A percentile compares a stretch with the other conserved stretches of the same genome.
phyloP scores from a whole-genome alignment of 2,113 vertebrate genomes.

The Pavo muticus region DNA sequence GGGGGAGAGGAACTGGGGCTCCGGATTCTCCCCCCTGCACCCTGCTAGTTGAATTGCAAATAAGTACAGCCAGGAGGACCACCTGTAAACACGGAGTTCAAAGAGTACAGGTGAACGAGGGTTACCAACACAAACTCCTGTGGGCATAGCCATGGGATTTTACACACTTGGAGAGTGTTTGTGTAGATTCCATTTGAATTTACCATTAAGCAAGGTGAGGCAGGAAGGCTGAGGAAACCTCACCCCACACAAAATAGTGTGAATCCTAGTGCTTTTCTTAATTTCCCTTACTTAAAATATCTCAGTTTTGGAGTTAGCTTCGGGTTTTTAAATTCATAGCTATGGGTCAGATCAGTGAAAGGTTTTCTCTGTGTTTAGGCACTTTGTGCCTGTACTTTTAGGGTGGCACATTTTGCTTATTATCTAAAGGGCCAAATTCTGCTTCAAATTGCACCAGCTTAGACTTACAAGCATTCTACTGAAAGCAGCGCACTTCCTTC shows the following conservation, averaged over 20 bases:
- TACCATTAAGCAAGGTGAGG: not conserved
- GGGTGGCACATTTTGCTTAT: not conserved
- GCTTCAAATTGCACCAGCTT: not conserved
- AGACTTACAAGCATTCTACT: not conserved
- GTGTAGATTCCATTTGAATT: not conserved
- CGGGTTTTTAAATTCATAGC: not conserved
- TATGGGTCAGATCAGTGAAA: not conserved
- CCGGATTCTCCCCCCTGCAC: not conserved
- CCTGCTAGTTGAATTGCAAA: accelerated
- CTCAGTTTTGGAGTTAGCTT: not conserved
- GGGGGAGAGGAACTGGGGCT: accelerated
- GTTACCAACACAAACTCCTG: not conserved
- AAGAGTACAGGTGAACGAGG: not conserved
- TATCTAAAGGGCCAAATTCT: not conserved
- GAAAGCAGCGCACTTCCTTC: not conserved
- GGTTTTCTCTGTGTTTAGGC: not conserved
- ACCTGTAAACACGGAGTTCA: not conserved
- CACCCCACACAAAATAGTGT: not conserved
- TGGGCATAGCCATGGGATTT: not conserved
- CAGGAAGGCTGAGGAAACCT: not conserved
- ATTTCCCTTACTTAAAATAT: not conserved
- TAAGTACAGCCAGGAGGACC: accelerated
- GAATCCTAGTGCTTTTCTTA: not conserved
- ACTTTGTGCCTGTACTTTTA: not conserved
- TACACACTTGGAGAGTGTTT: not conserved